Percentiles rank a stretch among this genome's conserved stretches.
Conservation (phyloP, 2,888 invertebrate genomes). For the Drosophila vallismaia region DNA sequence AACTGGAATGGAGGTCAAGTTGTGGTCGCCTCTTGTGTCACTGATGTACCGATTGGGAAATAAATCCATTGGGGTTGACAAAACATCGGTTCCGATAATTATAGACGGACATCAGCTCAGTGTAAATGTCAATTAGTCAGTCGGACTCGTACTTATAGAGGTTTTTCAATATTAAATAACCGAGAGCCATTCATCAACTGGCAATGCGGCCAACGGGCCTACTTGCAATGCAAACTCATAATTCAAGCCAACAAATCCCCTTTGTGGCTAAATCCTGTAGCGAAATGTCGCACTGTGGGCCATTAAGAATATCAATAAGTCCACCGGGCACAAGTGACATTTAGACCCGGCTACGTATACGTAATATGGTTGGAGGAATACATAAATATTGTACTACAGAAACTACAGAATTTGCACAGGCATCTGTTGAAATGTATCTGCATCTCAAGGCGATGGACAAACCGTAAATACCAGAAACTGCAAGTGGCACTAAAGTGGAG, state of each 20-base stretch:
- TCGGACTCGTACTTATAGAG: neutral
- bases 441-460: slow-evolving; percentile 40
- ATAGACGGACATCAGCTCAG: slow-evolving; percentile 22
- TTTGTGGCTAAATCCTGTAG: slow-evolving; percentile 42
- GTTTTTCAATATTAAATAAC: neutral
- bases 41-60: slow-evolving; percentile 34
- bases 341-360: slow-evolving; percentile 48
- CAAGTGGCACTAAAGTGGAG: slow-evolving; percentile 16
- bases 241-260: slow-evolving; percentile 51
- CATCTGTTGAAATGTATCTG: slow-evolving; percentile 43
- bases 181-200: slow-evolving; percentile 9
- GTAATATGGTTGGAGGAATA: slow-evolving; percentile 36
- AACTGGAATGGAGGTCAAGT: slow-evolving; percentile 69
- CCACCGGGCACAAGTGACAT: slow-evolving; percentile 60
- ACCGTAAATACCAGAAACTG: slow-evolving; percentile 56
- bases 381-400: slow-evolving; percentile 23
- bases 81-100: slow-evolving; percentile 34
- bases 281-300: slow-evolving; percentile 59
- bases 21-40: slow-evolving; percentile 72
- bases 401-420: slow-evolving; percentile 20
- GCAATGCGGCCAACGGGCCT: neutral
- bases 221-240: slow-evolving; percentile 45
- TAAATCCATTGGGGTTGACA: slow-evolving; percentile 30
- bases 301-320: slow-evolving; percentile 71
- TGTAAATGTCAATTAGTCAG: slow-evolving; percentile 37